A percentile compares a stretch with the other conserved stretches of the same genome.
Evolutionary conservation across 1,140 invertebrate species (phyloP).

Genomic region (Laupala kohalensis): DNA sequence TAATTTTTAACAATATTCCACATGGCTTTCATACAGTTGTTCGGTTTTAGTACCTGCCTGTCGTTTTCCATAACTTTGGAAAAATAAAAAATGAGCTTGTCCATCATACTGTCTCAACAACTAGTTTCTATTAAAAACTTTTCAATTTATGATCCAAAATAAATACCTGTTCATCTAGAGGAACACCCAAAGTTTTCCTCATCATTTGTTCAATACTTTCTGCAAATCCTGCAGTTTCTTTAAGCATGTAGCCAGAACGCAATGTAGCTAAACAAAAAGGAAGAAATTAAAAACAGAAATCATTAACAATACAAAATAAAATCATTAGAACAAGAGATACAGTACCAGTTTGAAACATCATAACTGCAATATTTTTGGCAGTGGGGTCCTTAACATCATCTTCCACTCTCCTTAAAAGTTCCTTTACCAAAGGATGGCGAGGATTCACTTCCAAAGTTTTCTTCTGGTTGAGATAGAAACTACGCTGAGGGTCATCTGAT

Average conservation of each 20-base stretch:
- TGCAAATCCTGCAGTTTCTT: slow-evolving; percentile 77
- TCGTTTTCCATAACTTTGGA: not conserved
- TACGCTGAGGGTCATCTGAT: slow-evolving; percentile 77
- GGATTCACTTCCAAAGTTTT: slow-evolving; percentile 98
- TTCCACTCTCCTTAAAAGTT: slow-evolving; percentile 72
- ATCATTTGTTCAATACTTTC: slow-evolving; percentile 77
- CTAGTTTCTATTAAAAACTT: not conserved
- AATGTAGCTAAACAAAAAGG: slow-evolving; percentile 54
- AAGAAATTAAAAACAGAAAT: not conserved
- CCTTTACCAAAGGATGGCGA: slow-evolving; percentile 87
- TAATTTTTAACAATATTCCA: too few species aligned
- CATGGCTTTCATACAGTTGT: too few species aligned
- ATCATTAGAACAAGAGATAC: not conserved
- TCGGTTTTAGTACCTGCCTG: too few species aligned
- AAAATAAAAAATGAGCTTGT: not conserved
- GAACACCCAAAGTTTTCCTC: slow-evolving; percentile 66
- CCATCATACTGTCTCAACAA: not conserved
- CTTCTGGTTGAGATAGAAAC: slow-evolving; percentile 90
- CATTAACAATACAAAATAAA: not conserved
- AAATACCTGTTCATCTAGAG: slow-evolving; percentile 55
- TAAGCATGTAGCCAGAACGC: slow-evolving; percentile 77
- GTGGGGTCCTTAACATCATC: slow-evolving; percentile 63
- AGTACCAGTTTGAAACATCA: slow-evolving; percentile 74
- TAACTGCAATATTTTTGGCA: slow-evolving; percentile 75
- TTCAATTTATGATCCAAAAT: not conserved